Evolutionary conservation across 2,113 vertebrate species (phyloP), one percentile per base, ranked within the genome.

Genomic region (Syngnathoides biaculeatus): DNA sequence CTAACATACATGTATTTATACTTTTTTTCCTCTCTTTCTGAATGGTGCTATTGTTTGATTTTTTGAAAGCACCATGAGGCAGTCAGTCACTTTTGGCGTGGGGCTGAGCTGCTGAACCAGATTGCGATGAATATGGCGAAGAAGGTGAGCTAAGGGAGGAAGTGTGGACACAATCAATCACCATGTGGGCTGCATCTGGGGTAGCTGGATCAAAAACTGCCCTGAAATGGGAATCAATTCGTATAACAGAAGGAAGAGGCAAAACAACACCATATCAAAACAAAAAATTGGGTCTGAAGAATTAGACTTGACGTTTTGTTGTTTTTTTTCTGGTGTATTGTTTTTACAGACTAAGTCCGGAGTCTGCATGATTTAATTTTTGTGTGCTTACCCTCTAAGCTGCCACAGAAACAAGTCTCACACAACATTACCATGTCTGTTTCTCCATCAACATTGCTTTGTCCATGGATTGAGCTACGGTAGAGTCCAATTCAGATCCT

Each of bases 31-130:
- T 65, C 27, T 0, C 20, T 52, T 60, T 78, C 58, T 56, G 13
- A 0, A 59, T 22, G 55, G 68, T 39, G 17, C 30, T 35, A 48
- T 81, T 79, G 67, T 78, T 79, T 67, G 48, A 43, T 45, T 58
- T 61, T 68, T 55, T 65, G 20, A 69, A 71, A 69, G 53, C 61
- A 61, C 64, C 70, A 17, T 48, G n/a, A 69, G 69, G 64, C 17
- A 38, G 19, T 22, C 75, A 60, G 71, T 67, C 71, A 52, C 27
- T 52, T 40, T 39, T 71, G 78, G 69, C 67, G 47, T 70, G 71
- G 73, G 57, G 27, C 74, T 39, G 71, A 82, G 79, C 82, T 87
- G 85, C 85, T 83, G 80, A 61, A 71, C 79, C 73, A 72, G 62
- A 84, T 85, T 78, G 45, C 8, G 68, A 53, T 43, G 71, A 75